Evolutionary conservation across 2,797 vertebrate species (phyloP).

Genomic region (Poecilia picta): DNA sequence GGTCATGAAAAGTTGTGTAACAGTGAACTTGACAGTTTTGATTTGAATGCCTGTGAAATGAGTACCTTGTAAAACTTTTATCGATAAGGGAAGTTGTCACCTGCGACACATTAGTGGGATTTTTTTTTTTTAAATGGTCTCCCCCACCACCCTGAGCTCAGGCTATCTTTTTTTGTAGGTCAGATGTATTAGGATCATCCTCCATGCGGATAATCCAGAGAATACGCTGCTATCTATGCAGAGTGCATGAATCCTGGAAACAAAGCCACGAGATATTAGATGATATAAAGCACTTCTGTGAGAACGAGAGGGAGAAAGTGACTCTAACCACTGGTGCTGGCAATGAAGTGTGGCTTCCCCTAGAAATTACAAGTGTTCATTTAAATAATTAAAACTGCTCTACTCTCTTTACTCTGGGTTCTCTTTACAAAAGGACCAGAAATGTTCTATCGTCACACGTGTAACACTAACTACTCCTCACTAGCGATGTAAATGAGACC

Average conservation of each 20-base stretch:
- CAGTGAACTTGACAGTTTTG: constrained; percentile 12
- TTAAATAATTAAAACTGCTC: constrained; percentile 64
- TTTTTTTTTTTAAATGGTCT: constrained; percentile 43
- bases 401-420: constrained; percentile 30
- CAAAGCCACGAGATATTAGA: constrained; percentile 59
- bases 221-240: constrained; percentile 63
- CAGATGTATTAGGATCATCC: constrained; percentile 68
- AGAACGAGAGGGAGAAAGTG: constrained; percentile 37
- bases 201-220: constrained; percentile 58
- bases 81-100: constrained; percentile 39
- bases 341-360: constrained; percentile 42
- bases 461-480: constrained; percentile 68
- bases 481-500: constrained; percentile 64
- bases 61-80: constrained; percentile 33
- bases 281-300: constrained; percentile 44
- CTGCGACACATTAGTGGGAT: constrained; percentile 51
- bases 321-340: constrained; percentile 33
- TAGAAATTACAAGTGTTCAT: constrained; percentile 59
- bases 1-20: constrained; percentile 13
- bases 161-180: constrained; percentile 64
- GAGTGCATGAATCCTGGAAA: constrained; percentile 54
- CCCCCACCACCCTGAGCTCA: constrained; percentile 11
- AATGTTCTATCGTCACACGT: constrained; percentile 49
- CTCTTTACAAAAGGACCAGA: constrained; percentile 40
- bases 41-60: constrained; percentile 29